Conservation (phyloP, 2,888 invertebrate species). For the Phyllotreta striolata region DNA sequence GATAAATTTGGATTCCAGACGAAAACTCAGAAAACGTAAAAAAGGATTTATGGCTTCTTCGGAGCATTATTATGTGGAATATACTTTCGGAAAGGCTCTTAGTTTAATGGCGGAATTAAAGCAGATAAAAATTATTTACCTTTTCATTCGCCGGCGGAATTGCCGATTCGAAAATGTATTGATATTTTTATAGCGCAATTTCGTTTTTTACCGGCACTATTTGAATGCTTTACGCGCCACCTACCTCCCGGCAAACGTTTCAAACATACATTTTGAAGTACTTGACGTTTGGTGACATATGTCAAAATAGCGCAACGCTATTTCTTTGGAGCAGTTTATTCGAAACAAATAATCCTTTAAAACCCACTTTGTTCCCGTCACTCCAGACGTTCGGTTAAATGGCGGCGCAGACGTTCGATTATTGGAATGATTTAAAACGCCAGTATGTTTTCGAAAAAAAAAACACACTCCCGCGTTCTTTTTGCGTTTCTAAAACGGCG, state of each 20-base stretch:
- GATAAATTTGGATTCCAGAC: conserved; percentile 3
- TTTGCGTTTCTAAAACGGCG: conserved; percentile 8
- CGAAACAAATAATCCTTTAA: conserved; percentile 31
- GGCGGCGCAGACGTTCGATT: conserved; percentile 29
- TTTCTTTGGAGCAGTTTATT: neutral
- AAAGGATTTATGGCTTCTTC: conserved; percentile 2
- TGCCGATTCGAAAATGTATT: too few relatives aligned
- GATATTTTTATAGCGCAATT: too few relatives aligned
- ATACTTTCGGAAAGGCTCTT: too few relatives aligned
- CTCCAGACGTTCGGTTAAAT: conserved; percentile 29
- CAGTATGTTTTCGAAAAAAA: conserved; percentile 21
- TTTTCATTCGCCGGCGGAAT: too few relatives aligned
- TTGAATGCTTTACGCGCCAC: too few relatives aligned
- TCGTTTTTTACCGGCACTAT: neutral
- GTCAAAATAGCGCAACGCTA: too few relatives aligned
- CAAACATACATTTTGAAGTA: too few relatives aligned
- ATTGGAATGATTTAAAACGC: conserved; percentile 28
- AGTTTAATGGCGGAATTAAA: too few relatives aligned
- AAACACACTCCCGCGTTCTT: conserved; percentile 15
- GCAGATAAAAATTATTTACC: too few relatives aligned
- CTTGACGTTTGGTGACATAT: too few relatives aligned
- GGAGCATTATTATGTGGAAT: neutral
- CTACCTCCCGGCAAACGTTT: too few relatives aligned
- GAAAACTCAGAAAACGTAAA: conserved; percentile 4
- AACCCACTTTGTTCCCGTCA: conserved; percentile 30